Evolutionary conservation across 2,113 vertebrate species (phyloP).

Genomic region (Podocnemis expansa): DNA sequence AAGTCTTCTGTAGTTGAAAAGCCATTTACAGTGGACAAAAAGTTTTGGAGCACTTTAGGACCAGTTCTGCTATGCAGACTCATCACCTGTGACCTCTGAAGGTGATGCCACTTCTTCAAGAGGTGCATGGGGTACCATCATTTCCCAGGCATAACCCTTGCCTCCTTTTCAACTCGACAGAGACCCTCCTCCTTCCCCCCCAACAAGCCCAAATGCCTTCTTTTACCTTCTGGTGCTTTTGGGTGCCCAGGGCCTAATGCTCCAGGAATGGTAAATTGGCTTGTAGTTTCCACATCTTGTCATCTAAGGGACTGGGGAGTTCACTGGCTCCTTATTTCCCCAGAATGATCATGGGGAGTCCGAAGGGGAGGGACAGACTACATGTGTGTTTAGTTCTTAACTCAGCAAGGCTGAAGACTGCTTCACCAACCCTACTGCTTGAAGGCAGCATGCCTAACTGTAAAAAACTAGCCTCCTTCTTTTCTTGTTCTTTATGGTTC

Average conservation of each 20-base stretch:
- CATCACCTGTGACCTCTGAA: background rate
- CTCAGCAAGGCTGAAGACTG: background rate
- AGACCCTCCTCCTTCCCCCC: no score
- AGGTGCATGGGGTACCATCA: no score
- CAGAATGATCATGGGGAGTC: background rate
- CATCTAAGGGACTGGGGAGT: no score
- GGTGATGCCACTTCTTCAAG: no score
- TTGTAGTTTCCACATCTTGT: no score
- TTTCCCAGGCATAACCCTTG: no score
- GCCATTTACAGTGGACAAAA: background rate
- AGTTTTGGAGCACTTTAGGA: background rate
- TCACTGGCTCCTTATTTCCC: background rate
- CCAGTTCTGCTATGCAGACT: background rate
- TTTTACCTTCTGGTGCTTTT: no score
- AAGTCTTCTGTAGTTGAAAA: no score
- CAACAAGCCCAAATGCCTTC: no score
- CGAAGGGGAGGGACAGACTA: background rate
- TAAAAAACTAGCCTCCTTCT: background rate
- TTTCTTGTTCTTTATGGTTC: background rate
- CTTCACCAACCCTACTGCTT: background rate
- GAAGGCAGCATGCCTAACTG: background rate
- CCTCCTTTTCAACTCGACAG: no score
- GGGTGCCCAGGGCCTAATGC: no score
- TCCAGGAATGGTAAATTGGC: no score
- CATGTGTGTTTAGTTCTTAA: background rate